A percentile compares a stretch with the other conserved stretches of the same genome.
Evolutionary conservation across 1,140 invertebrate genomes (phyloP).

Genomic region (Drosophila obscura): DNA sequence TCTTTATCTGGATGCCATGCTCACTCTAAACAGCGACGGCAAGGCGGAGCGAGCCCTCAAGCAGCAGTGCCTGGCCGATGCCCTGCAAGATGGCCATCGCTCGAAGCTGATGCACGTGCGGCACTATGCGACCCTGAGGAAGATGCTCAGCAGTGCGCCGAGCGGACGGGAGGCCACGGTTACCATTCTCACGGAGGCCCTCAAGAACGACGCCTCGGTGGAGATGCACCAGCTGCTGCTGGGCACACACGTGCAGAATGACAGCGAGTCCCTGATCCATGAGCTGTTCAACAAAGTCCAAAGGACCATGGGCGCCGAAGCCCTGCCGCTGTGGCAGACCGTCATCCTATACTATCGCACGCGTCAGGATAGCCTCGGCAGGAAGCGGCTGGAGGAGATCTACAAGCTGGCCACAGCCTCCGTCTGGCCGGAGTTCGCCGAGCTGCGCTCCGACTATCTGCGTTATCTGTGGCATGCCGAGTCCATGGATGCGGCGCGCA

Average conservation of each 20-base stretch:
- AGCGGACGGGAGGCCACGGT: conserved; percentile 46
- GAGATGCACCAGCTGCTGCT: conserved; percentile 68
- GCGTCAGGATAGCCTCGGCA: conserved; percentile 38
- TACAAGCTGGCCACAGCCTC: conserved; percentile 63
- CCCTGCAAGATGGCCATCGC: conserved; percentile 68
- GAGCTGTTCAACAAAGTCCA: conserved; percentile 63
- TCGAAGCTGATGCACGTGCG: conserved; percentile 62
- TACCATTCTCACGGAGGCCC: conserved; percentile 60
- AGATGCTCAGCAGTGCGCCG: conserved; percentile 56
- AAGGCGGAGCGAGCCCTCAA: conserved; percentile 42
- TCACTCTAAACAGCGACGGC: conserved; percentile 62
- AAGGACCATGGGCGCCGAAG: conserved; percentile 38
- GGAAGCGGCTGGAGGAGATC: conserved; percentile 56
- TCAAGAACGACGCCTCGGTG: conserved; percentile 48
- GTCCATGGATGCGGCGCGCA: conserved; percentile 57
- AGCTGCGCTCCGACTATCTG: conserved; percentile 66
- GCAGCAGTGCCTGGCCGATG: conserved; percentile 64
- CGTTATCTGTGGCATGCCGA: conserved; percentile 67
- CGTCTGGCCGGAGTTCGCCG: conserved; percentile 53
- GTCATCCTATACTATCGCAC: conserved; percentile 64
- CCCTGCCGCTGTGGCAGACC: conserved; percentile 56
- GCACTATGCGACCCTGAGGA: conserved; percentile 60
- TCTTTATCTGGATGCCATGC: conserved; percentile 70
- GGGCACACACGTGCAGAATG: conserved; percentile 55
- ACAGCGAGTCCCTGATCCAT: conserved; percentile 52